Conservation (phyloP, 1,140 invertebrate species). For the Sycophila sp. region DNA sequence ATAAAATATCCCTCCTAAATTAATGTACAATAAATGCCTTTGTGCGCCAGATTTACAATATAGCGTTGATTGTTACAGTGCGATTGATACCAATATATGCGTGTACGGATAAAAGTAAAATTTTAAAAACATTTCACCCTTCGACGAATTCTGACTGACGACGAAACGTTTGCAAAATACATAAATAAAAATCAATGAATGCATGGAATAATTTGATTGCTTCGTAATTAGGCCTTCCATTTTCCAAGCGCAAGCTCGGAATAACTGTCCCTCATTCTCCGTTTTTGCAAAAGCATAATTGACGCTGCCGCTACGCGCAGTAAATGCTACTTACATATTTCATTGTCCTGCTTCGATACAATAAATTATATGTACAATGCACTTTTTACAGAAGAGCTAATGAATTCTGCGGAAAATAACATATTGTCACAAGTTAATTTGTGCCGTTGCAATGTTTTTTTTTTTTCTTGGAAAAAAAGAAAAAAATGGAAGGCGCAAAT, state of each 20-base stretch:
- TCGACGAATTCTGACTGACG: too few relatives aligned
- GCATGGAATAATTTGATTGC: conserved; percentile 21
- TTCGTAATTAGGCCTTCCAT: conserved; percentile 32
- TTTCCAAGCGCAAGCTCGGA: conserved; percentile 32
- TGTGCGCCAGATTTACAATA: neutral
- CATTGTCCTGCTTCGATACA: neutral
- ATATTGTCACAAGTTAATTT: neutral
- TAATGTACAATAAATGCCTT: neutral
- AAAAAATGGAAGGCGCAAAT: neutral
- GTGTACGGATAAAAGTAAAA: too few relatives aligned
- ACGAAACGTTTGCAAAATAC: too few relatives aligned
- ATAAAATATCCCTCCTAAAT: neutral
- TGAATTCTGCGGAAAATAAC: neutral
- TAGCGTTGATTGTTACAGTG: too few relatives aligned
- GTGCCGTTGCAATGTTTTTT: neutral
- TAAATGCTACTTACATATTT: conserved; percentile 26
- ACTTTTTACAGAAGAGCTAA: conserved; percentile 24
- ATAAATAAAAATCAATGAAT: conserved; percentile 2
- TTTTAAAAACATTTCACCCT: too few relatives aligned
- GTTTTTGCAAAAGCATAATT: conserved; percentile 34
- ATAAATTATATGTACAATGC: conserved; percentile 29
- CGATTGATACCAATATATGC: too few relatives aligned
- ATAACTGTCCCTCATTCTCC: conserved; percentile 5
- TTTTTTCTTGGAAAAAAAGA: too few relatives aligned
- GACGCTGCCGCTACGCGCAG: conserved; percentile 20